Percentiles rank a stretch among this genome's conserved stretches.
phyloP scores from a whole-genome alignment of 2,888 invertebrate species.

The Oligia strigilis region DNA sequence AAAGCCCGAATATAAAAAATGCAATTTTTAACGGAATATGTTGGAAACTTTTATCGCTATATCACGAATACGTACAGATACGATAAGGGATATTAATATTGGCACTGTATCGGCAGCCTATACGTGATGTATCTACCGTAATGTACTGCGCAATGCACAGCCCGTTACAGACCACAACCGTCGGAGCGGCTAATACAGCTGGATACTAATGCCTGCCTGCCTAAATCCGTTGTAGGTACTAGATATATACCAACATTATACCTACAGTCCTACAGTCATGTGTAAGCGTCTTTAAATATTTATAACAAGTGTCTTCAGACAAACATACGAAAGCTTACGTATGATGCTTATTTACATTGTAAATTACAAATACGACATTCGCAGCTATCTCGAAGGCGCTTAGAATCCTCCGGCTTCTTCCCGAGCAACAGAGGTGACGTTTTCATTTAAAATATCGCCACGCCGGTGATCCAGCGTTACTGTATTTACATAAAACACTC shows the following conservation, averaged over 20 bases:
- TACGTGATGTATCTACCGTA: conserved; percentile 3
- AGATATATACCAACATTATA: conserved; percentile 7
- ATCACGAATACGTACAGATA: background rate
- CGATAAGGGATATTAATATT: conserved; percentile 21
- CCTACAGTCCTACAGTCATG: conserved; percentile 16
- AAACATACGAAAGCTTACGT: conserved; percentile 48
- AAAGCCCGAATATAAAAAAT: conserved; percentile 5
- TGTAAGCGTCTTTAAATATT: conserved; percentile 61
- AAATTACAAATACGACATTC: conserved; percentile 60
- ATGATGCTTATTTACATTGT: conserved; percentile 65
- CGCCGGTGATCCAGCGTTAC: conserved; percentile 64
- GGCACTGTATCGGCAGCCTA: conserved; percentile 19
- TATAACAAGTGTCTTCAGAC: conserved; percentile 42
- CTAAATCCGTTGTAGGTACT: conserved; percentile 2
- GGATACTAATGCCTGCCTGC: conserved; percentile 18
- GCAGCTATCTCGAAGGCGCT: conserved; percentile 39
- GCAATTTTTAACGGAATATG: conserved; percentile 12
- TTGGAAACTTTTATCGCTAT: background rate
- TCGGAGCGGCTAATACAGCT: conserved; percentile 27
- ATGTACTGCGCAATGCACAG: conserved; percentile 35
- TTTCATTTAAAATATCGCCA: conserved; percentile 65
- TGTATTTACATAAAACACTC: conserved; percentile 81
- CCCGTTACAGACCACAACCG: conserved; percentile 7
- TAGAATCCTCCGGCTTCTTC: conserved; percentile 49
- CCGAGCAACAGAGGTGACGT: conserved; percentile 54